These are phyloP conservation scores for Drosophila mimetica DNA, from an alignment of 2,888 invertebrate genomes.

Conservation along the genomic window DNA sequence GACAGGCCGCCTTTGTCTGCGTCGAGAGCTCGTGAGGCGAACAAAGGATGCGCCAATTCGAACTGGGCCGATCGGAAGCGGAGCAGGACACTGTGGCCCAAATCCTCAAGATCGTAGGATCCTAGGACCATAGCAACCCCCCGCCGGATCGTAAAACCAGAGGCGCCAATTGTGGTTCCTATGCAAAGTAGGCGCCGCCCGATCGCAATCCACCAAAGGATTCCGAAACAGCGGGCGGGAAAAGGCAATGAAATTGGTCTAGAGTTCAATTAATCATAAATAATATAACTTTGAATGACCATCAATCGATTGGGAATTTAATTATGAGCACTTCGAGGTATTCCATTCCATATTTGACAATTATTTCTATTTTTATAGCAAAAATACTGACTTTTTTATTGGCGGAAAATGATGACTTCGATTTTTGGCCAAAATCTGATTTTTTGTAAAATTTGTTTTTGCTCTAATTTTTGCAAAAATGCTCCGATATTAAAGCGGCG, in stretches of 20 bases:
- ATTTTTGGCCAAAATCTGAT: too few species aligned
- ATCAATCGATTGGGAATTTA: too few species aligned
- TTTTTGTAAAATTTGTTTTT: too few species aligned
- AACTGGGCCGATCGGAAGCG: conserved; percentile 10
- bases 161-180: conserved; percentile 41
- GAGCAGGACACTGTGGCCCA: conserved; percentile 3
- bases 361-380: too few species aligned
- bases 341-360: too few species aligned
- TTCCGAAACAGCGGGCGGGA: conserved; percentile 25
- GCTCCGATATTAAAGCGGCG: too few species aligned
- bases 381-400: too few species aligned
- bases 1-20: conserved; percentile 60
- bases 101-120: neutral
- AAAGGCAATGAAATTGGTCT: conserved; percentile 6
- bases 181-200: conserved; percentile 14
- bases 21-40: conserved; percentile 53
- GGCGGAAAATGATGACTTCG: too few species aligned
- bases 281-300: too few species aligned
- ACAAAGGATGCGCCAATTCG: conserved; percentile 22
- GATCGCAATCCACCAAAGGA: conserved; percentile 22
- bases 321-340: too few species aligned
- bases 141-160: conserved; percentile 36
- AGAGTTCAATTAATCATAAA: too few species aligned
- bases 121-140: neutral
- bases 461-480: too few species aligned